Evolutionary conservation across 2,888 invertebrate species (phyloP).

Genomic region (Luperina nickerlii): DNA sequence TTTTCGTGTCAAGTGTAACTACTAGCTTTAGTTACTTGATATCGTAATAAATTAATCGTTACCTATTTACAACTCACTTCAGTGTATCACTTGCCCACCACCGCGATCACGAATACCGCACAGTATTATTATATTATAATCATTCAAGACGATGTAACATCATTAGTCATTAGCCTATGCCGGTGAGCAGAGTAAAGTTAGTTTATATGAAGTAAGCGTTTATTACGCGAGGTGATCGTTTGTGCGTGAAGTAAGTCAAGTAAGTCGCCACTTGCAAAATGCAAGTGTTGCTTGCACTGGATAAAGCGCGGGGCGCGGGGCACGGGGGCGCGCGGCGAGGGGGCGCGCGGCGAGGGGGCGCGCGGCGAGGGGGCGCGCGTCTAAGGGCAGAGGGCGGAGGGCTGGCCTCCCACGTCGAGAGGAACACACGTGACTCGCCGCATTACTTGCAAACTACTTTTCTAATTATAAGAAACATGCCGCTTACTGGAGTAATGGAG

Average conservation of each 20-base stretch:
- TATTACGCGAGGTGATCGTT: neutral
- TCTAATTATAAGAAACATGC: conserved; percentile 18
- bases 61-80: too few species aligned
- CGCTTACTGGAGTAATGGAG: neutral
- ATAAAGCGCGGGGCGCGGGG: neutral
- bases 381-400: neutral
- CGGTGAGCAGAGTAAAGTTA: too few species aligned
- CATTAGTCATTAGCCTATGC: neutral
- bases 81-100: too few species aligned
- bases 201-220: neutral
- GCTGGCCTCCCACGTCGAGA: conserved; percentile 46
- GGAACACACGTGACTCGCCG: conserved; percentile 26
- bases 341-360: neutral
- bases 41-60: too few species aligned
- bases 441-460: conserved; percentile 30
- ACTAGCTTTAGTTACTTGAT: too few species aligned
- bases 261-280: conserved; percentile 8
- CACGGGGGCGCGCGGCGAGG: too few species aligned
- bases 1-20: too few species aligned
- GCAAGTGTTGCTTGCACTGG: conserved; percentile 30
- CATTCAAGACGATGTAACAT: neutral
- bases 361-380: neutral
- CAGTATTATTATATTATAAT: too few species aligned
- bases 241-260: conserved; percentile 24
- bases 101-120: too few species aligned